Conservation (phyloP, 2,888 invertebrate genomes). For the Orgyia antiqua region DNA sequence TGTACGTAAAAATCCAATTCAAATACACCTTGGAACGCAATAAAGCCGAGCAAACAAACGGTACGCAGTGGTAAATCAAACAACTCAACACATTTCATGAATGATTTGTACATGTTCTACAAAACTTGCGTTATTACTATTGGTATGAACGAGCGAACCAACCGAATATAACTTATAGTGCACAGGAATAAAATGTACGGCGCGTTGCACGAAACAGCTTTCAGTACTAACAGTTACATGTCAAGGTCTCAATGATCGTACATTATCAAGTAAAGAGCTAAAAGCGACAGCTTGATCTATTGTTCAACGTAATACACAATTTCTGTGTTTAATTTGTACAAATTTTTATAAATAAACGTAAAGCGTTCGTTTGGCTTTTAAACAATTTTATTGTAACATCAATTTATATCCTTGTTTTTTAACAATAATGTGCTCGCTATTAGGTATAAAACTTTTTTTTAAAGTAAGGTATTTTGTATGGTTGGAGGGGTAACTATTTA, state of each 20-base stretch:
- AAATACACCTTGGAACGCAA: constrained; percentile 35
- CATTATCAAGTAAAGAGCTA: constrained; percentile 31
- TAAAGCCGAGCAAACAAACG: constrained; percentile 34
- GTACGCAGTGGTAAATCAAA: constrained; percentile 39
- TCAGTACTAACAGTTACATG: constrained; percentile 36
- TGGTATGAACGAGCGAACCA: constrained; percentile 14
- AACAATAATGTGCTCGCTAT: too few species aligned
- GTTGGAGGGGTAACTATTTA: too few species aligned
- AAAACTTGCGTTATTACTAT: constrained; percentile 32
- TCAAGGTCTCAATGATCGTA: constrained; percentile 41
- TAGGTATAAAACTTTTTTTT: too few species aligned
- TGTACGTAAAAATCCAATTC: constrained; percentile 20
- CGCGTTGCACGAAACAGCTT: constrained; percentile 14
- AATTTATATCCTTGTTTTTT: too few species aligned
- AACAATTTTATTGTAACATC: too few species aligned
- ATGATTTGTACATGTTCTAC: constrained; percentile 58
- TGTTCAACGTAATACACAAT: constrained; percentile 17
- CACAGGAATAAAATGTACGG: constrained; percentile 18
- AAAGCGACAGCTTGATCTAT: constrained; percentile 26
- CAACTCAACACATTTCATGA: constrained; percentile 49
- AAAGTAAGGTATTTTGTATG: too few species aligned
- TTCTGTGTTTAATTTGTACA: constrained; percentile 19
- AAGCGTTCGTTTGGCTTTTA: too few species aligned
- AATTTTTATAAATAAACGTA: too few species aligned
- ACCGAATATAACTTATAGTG: constrained; percentile 20